Percentiles rank a stretch among this genome's conserved stretches.
Evolutionary conservation across 2,888 invertebrate genomes (phyloP).

Genomic region (Melikaiella ostensackeni): DNA sequence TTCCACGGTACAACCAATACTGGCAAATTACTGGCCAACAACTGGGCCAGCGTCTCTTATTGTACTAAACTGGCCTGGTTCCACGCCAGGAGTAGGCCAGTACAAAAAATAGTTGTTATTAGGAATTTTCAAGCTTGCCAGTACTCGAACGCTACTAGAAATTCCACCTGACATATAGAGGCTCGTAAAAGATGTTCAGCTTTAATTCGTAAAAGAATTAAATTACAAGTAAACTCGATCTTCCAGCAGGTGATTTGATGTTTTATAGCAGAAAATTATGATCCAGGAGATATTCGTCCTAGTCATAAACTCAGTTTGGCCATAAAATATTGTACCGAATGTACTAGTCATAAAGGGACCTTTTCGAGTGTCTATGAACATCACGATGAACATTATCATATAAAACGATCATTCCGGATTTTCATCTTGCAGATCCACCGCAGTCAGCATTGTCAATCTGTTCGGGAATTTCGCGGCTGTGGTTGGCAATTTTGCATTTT

Average conservation of each 20-base stretch:
- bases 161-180: no score
- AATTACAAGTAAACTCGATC: not conserved
- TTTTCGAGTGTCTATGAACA: not conserved
- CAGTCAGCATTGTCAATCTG: slow-evolving; percentile 63
- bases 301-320: not conserved
- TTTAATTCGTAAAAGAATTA: not conserved
- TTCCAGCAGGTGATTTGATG: not conserved
- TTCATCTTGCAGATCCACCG: slow-evolving; percentile 62
- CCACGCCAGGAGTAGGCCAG: no score
- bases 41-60: no score
- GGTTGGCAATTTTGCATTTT: slow-evolving; percentile 71
- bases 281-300: not conserved
- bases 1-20: no score
- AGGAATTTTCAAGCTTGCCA: no score
- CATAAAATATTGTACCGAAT: slow-evolving; percentile 8
- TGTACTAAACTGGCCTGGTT: no score
- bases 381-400: slow-evolving; percentile 8
- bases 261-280: not conserved
- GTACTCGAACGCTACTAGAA: no score
- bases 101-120: no score
- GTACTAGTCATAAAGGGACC: not conserved
- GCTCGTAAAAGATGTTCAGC: not conserved
- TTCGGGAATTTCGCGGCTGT: slow-evolving; percentile 71
- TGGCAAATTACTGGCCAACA: no score
- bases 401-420: slow-evolving; percentile 13